A percentile compares a stretch with the other conserved stretches of the same genome.
Conservation (phyloP, 2,888 invertebrate genomes). For the Lottia scabra region DNA sequence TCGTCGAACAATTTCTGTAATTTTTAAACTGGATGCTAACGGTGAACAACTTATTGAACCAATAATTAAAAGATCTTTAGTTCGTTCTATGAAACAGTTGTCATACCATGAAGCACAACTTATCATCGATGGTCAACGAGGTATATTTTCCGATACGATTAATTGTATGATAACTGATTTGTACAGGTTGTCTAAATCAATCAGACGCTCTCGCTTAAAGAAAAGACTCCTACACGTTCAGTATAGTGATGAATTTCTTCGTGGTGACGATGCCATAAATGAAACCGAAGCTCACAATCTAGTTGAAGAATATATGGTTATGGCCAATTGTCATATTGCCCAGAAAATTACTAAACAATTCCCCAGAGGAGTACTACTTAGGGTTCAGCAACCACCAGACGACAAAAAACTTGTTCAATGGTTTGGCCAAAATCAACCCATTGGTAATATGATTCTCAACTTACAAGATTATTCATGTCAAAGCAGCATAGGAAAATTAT, state of each 20-base stretch:
- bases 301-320: conserved; percentile 40
- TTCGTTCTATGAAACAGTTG: conserved; percentile 21
- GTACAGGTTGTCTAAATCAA: conserved; percentile 26
- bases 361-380: conserved; percentile 25
- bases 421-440: conserved; percentile 17
- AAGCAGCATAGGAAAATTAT: not conserved
- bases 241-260: not conserved
- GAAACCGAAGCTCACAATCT: conserved; percentile 30
- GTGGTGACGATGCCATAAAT: conserved; percentile 9
- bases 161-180: conserved; percentile 8
- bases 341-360: conserved; percentile 16
- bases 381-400: conserved; percentile 31
- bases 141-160: not conserved
- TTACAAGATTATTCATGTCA: conserved; percentile 23
- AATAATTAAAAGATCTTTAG: conserved; percentile 13
- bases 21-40: conserved; percentile 22
- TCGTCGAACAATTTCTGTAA: conserved; percentile 34
- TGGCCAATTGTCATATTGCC: conserved; percentile 33
- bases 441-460: conserved; percentile 25
- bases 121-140: conserved; percentile 3
- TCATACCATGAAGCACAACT: conserved; percentile 30
- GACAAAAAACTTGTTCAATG: conserved; percentile 24
- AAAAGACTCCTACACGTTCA: conserved; percentile 10
- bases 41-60: not conserved
- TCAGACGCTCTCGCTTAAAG: conserved; percentile 24